These are phyloP conservation scores for Apteryx mantelli DNA, from an alignment of 2,113 vertebrate genomes.

Conservation along the genomic window DNA sequence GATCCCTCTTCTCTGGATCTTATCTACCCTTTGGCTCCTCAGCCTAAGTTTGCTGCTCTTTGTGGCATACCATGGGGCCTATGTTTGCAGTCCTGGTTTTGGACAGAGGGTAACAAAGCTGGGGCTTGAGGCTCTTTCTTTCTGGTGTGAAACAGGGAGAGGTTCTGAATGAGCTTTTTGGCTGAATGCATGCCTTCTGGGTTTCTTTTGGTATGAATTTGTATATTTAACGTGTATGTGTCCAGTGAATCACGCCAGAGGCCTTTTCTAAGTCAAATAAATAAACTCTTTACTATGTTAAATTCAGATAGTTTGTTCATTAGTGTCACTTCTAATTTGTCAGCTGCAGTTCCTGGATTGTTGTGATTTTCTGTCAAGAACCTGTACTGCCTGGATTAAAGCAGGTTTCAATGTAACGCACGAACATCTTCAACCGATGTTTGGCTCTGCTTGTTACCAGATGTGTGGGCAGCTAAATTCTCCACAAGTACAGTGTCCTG, in stretches of 20 bases:
- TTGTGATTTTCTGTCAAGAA: not conserved
- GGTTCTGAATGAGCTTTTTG: not conserved
- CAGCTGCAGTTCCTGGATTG: not conserved
- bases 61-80: not conserved
- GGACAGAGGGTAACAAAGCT: not conserved
- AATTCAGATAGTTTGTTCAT: not conserved
- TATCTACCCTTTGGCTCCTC: not conserved
- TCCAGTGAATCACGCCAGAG: not conserved
- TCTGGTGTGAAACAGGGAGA: not conserved
- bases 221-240: conserved; percentile 24
- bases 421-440: not conserved
- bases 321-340: not conserved
- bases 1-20: not conserved
- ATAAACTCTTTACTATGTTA: conserved; percentile 45
- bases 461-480: not conserved
- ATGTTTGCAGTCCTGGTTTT: not conserved
- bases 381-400: not conserved
- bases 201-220: not conserved
- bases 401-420: not conserved
- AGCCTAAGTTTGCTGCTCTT: not conserved
- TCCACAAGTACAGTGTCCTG: not conserved
- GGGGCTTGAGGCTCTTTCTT: accelerated
- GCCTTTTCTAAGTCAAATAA: conserved; percentile 60
- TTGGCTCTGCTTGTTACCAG: not conserved
- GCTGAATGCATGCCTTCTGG: not conserved